These are phyloP conservation scores for Loripinus fragilis DNA, from an alignment of 2,888 invertebrate species.

Conservation along the genomic window DNA sequence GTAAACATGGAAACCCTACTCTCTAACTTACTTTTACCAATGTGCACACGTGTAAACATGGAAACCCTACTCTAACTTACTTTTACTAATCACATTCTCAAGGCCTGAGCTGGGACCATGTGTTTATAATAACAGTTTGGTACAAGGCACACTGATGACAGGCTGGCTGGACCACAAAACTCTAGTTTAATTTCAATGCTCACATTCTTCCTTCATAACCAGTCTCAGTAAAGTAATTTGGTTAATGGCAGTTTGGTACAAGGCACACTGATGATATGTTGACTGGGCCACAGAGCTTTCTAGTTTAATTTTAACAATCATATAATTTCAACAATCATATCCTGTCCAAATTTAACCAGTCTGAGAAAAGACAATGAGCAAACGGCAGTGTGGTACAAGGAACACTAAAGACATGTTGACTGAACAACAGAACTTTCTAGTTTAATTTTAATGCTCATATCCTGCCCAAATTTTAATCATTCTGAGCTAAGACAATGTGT, in stretches of 20 bases:
- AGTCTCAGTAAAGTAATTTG: slow-evolving; percentile 95
- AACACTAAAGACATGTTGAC: slow-evolving; percentile 93
- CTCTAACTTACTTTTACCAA: too few species aligned
- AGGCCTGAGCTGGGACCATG: slow-evolving; percentile 95
- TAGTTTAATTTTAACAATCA: too few species aligned
- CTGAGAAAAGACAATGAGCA: slow-evolving; percentile 95
- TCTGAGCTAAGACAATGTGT: slow-evolving; percentile 69
- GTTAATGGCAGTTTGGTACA: too few species aligned
- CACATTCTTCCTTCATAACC: slow-evolving; percentile 91
- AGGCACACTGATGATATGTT: too few species aligned
- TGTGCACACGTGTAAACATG: too few species aligned
- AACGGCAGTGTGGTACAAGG: slow-evolving; percentile 95
- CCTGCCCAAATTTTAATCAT: too few species aligned
- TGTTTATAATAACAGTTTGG: slow-evolving; percentile 88
- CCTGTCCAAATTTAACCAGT: slow-evolving; percentile 96
- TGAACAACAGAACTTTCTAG: slow-evolving; percentile 92
- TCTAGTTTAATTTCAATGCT: slow-evolving; percentile 88
- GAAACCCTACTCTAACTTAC: too few species aligned
- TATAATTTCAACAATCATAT: too few species aligned
- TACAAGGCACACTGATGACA: slow-evolving; percentile 96
- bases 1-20: too few species aligned
- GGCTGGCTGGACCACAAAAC: slow-evolving; percentile 92
- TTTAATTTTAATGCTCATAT: slow-evolving; percentile 86
- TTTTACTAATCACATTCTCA: too few species aligned
- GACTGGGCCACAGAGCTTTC: too few species aligned